phyloP scores from a whole-genome alignment of 2,797 vertebrate genomes.

The Taenioides sp. region DNA sequence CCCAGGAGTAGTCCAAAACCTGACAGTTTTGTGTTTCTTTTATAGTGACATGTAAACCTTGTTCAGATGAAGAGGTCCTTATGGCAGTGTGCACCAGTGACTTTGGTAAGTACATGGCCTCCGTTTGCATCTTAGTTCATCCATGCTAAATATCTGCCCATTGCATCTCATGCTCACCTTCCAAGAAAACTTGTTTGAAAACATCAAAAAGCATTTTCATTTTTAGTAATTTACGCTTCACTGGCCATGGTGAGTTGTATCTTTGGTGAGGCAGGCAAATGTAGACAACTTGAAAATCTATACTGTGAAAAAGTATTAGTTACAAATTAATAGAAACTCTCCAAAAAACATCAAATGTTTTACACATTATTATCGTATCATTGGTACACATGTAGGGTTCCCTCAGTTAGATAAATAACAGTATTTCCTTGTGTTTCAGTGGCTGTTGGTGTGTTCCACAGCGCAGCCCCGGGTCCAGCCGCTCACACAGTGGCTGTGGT shows the following conservation, averaged over 20 bases:
- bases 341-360: no score
- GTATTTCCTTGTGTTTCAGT: conserved; percentile 63
- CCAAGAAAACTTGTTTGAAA: not conserved
- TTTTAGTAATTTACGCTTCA: no score
- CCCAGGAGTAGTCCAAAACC: not conserved
- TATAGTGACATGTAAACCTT: conserved; percentile 86
- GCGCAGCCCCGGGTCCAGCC: conserved; percentile 43
- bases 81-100: conserved; percentile 92
- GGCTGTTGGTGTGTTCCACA: conserved; percentile 82
- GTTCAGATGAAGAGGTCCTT: conserved; percentile 89
- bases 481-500: conserved; percentile 73
- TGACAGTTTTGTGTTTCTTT: conserved; percentile 24
- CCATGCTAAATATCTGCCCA: not conserved
- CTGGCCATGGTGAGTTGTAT: not conserved
- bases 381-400: no score
- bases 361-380: not conserved
- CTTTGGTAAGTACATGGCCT: conserved; percentile 81
- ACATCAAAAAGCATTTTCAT: not conserved
- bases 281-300: not conserved
- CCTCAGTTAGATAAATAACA: not conserved
- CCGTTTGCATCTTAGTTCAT: not conserved
- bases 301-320: not conserved
- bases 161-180: not conserved
- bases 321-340: no score
- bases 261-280: not conserved